These are phyloP conservation scores for Caenorhabditis panamensis DNA, from an alignment of 2,888 invertebrate species.

Conservation along the genomic window DNA sequence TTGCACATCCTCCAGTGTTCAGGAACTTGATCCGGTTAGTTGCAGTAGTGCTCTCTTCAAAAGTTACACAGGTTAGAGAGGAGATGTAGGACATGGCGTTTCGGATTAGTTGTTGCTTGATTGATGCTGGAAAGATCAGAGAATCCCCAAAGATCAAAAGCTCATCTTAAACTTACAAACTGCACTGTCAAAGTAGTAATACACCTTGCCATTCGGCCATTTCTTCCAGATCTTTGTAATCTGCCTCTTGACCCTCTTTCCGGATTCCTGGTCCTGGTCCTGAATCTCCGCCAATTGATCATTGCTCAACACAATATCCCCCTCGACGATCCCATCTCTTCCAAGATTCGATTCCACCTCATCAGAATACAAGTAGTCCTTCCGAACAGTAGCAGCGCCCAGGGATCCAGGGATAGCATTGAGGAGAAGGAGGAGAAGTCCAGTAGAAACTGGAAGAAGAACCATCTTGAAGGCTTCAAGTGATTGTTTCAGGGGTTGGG, in stretches of 20 bases:
- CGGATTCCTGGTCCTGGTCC: constrained; percentile 3
- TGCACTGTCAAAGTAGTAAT: constrained; percentile 24
- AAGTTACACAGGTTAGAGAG: constrained; percentile 36
- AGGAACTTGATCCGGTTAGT: constrained; percentile 20
- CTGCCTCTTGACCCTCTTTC: constrained; percentile 31
- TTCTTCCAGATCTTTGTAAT: constrained; percentile 33
- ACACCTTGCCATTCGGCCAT: constrained; percentile 35
- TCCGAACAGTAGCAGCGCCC: constrained; percentile 25
- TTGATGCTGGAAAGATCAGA: constrained; percentile 5
- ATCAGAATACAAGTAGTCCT: constrained; percentile 28
- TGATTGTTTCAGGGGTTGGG: constrained; percentile 11
- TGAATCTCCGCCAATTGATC: neutral
- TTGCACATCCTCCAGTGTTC: constrained; percentile 44
- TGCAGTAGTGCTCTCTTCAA: constrained; percentile 21
- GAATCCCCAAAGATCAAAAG: neutral
- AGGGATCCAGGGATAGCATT: neutral
- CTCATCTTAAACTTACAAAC: constrained; percentile 20
- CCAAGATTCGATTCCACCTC: constrained; percentile 35
- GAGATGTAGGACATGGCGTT: constrained; percentile 33
- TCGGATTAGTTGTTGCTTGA: constrained; percentile 25
- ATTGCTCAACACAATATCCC: constrained; percentile 40
- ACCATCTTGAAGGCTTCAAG: constrained; percentile 1
- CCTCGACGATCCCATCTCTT: constrained; percentile 29
- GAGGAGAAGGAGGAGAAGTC: neutral
- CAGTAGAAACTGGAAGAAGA: constrained; percentile 4